Base-by-base conservation (phyloP, 2,797 vertebrate genomes). In the Pelodytes ibericus region DNA sequence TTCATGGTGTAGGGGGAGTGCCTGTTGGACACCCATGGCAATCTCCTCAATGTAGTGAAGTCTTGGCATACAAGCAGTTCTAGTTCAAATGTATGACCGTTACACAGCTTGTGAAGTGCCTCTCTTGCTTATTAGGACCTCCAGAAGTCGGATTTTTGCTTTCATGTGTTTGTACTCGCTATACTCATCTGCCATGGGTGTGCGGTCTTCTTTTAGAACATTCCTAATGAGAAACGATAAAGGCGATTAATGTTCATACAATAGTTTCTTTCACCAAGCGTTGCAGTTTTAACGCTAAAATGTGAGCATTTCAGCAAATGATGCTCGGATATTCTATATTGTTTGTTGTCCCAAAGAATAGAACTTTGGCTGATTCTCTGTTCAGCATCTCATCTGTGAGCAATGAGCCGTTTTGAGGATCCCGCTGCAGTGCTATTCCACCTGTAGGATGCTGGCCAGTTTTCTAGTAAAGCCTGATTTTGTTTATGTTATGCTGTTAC, bases 121-220 rank as follows among this genome's bases (percentile, higher is more conserved):
- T 92, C 95, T 93, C 88, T 99, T 99, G 92, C 94, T 99, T 91
- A 99, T 98, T 74, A 99, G 94, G 70, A 96, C 98, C 80, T 99
- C 97, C 87, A 99, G 87, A 41, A 99, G 93, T 82, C 94, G 88
- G 74, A 99, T 89, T 80, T 99, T 99, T 56, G 98, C 98, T 84
- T 99, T 99, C 24, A 98, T 82, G 59, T 99, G 96, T 83, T 98
- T 99, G 90, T 99, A 99, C 82, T 96, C 96, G 0, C 83, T 95
- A 90, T 99, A 99, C 58, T 99, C 97, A 71, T 91, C 94, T 0
- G 95, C 94, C 91, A 98, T 87, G 0, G 97, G 96, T 64, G 90
- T 83, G 71, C 98, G 97, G 77, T 99, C 98, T 85, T 99, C 98
- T 83, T 98, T 99, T 88, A 98, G 97, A 80, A 94, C 95, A 0